Conservation (phyloP, 2,888 invertebrate genomes). For the Scelioninae gen. 2 region DNA sequence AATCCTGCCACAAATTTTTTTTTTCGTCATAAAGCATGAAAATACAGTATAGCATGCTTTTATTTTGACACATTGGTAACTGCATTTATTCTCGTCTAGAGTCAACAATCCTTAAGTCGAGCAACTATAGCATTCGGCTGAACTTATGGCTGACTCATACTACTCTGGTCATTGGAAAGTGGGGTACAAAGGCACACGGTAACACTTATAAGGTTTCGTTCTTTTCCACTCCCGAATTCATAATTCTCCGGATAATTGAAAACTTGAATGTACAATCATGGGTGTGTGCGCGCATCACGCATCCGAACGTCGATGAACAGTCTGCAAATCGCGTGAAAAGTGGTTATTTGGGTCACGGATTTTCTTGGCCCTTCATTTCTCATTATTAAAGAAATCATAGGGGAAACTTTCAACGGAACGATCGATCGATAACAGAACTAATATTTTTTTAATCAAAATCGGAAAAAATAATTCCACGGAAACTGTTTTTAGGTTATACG, state of each 20-base stretch:
- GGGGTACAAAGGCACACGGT: constrained; percentile 6
- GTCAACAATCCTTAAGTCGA: constrained; percentile 26
- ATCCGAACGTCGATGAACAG: constrained; percentile 29
- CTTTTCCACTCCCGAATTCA: constrained; percentile 3
- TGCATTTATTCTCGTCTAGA: constrained; percentile 1
- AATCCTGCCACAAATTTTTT: no score
- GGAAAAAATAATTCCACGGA: no score
- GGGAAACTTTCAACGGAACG: neutral
- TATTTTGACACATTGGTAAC: neutral
- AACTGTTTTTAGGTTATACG: no score
- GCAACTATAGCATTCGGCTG: constrained; percentile 5
- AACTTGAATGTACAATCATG: constrained; percentile 1
- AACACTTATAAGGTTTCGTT: constrained; percentile 29
- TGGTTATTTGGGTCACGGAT: constrained; percentile 48
- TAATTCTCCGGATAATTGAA: constrained; percentile 14
- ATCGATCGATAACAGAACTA: no score
- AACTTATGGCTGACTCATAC: constrained; percentile 10
- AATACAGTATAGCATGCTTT: no score
- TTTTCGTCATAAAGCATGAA: no score
- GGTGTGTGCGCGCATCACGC: constrained; percentile 26
- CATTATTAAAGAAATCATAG: neutral
- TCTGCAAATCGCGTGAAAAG: constrained; percentile 43
- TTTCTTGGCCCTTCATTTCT: constrained; percentile 39
- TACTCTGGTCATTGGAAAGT: constrained; percentile 15
- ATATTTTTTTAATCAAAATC: no score